Base-by-base conservation (phyloP, 2,888 invertebrate species). In the Calephelis perditalis region DNA sequence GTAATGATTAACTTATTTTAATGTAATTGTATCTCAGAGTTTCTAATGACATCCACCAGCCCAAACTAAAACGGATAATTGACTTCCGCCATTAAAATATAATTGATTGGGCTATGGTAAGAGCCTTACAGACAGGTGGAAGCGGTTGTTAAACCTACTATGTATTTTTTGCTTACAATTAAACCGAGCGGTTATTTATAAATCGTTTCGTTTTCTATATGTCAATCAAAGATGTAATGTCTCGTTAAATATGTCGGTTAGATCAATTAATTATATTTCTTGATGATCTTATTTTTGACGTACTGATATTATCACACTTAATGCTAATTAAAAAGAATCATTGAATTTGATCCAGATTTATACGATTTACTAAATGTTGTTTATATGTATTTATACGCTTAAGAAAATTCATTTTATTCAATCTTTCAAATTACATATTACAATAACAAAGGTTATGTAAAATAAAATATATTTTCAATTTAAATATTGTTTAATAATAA, bases 41-140 rank as follows among this genome's bases (percentile, higher is more conserved):
- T 40, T 40, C 40, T 40, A 40, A 40, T 40, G 40, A 40, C 40
- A 40, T 40, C 40, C 40, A 40, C 40, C 40, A 40, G 40, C 40
- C 40, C 40, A 40, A 40, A 52, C 35, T 52, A 35, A 35, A 52
- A 52, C 5, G 35, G 61, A 62, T 68, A 69, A 66, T 62, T 68
- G 65, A 69, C 68, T 70, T 69, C 68, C 69, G 67, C 59, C 61
- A 57, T 64, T 68, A 68, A 68, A 70, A 60, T 61, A 57, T 70
- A 70, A 70, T 71, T 64, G 66, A 68, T 65, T 65, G 63, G 64
- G 62, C 62, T 64, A 62, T 62, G 62, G 60, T 63, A 57, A 65
- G 57, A 62, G 59, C 57, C 60, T 66, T 64, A 62, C 65, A 63
- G 65, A 36, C 26, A 52, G 52, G 52, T 52, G 52, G 26, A 52